Evolutionary conservation across 2,797 vertebrate genomes (phyloP).

Genomic region (Chelon auratus): DNA sequence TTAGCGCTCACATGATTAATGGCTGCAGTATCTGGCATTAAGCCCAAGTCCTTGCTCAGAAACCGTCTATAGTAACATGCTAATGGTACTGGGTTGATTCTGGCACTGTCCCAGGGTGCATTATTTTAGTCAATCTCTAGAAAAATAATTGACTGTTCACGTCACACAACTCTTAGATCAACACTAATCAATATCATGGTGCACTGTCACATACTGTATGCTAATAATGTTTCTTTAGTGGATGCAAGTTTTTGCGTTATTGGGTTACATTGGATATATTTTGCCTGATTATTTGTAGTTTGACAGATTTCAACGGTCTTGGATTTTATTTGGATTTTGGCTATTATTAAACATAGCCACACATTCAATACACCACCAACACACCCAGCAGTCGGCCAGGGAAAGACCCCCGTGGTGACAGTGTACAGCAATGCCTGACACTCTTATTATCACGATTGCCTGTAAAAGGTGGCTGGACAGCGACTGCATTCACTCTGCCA

Average conservation of each 20-base stretch:
- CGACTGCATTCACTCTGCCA: constrained; percentile 61
- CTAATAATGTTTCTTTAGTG: not conserved
- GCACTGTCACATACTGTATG: not conserved
- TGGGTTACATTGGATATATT: not conserved
- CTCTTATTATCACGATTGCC: constrained; percentile 67
- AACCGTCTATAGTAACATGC: constrained; percentile 19
- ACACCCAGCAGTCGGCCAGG: constrained; percentile 24
- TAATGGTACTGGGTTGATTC: constrained; percentile 7
- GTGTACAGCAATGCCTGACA: constrained; percentile 59
- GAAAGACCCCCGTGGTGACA: constrained; percentile 42
- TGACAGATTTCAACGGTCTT: not conserved
- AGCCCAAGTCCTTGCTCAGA: constrained; percentile 13
- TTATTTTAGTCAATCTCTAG: not conserved
- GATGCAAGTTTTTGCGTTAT: not conserved
- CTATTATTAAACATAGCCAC: constrained; percentile 15
- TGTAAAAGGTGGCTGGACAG: constrained; percentile 58
- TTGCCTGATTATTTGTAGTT: not conserved
- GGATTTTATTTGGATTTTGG: constrained; percentile 31
- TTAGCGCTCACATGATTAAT: constrained; percentile 5
- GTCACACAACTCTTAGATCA: not conserved
- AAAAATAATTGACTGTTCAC: not conserved
- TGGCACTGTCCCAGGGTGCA: constrained; percentile 8
- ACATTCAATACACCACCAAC: constrained; percentile 3
- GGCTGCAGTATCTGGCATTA: constrained; percentile 28
- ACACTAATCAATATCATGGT: not conserved